Percentiles rank a stretch among this genome's conserved stretches.
Conservation (phyloP, 2,888 invertebrate species). For the Hipparchia sbordonii region DNA sequence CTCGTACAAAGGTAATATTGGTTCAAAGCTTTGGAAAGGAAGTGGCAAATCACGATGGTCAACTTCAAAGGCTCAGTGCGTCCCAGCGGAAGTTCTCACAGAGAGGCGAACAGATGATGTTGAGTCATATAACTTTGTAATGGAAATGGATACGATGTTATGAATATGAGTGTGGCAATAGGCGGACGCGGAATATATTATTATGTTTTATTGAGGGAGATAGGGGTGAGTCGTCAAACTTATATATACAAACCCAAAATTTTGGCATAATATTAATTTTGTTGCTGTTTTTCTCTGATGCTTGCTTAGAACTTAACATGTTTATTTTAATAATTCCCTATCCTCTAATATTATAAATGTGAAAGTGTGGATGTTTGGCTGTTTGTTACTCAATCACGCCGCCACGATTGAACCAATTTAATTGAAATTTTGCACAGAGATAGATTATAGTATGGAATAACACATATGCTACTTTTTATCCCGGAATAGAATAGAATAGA, state of each 20-base stretch:
- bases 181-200: not conserved
- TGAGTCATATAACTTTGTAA: not conserved
- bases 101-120: not conserved
- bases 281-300: no score
- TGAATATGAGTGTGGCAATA: not conserved
- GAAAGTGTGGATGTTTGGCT: no score
- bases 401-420: no score
- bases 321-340: no score
- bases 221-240: not conserved
- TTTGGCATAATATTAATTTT: no score
- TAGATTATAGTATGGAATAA: no score
- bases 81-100: not conserved
- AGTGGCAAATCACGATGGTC: not conserved
- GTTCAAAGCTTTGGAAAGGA: not conserved
- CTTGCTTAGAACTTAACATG: no score
- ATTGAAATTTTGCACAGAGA: no score
- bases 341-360: no score
- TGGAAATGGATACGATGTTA: not conserved
- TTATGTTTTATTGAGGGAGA: not conserved
- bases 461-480: no score
- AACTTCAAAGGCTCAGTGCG: not conserved
- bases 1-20: not conserved
- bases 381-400: no score
- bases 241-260: not conserved
- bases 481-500: no score